Base-by-base conservation (phyloP, 2,797 vertebrate species). In the Micropoecilia bifurca region DNA sequence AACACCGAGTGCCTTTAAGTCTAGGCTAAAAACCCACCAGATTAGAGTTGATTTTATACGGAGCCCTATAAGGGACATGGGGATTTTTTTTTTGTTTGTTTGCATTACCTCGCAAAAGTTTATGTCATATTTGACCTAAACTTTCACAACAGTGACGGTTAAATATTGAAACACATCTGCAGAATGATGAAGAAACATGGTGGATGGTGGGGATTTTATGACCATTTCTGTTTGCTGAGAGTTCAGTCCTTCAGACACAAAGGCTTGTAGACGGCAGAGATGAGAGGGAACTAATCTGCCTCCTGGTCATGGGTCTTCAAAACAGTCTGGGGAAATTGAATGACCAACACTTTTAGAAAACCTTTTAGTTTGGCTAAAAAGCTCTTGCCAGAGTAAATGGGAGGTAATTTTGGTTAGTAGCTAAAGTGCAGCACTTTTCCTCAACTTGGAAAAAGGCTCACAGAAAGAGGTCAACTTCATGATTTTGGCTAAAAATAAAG, bases 301-400 rank as follows among this genome's bases (percentile, higher is more conserved):
- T 68, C 18, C 7, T 41, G 36, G 63, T 41, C 63, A 68, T 25
- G 3, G 63, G 63, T 68, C 36, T 68, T 68, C 63, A 41, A 68
- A 68, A 68, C 36, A 68, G 63, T 39, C 36, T 41, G 18, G 63
- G 20, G 36, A 41, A 68, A 68, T 22, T 41, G 36, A 68, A 68
- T 68, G 36, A 25, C 63, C 36, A 41, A 41, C 63, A 68, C 63
- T 68, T 66, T 68, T 3, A 39, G 36, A 68, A 33, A 68, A 68
- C 63, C 36, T 39, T 68, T 68, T 41, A 39, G 63, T 10, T 68
- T 68, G 33, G 36, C 63, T 68, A 41, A 68, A 41, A 68, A 68
- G 36, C 33, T 41, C 4, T 68, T 18, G 18, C 63, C 39, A 16
- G 63, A 68, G 63, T 25, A 68, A 68, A 39, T 68, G 63, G 36